Conservation (phyloP, 2,888 invertebrate genomes). For the Acleris laterana region DNA sequence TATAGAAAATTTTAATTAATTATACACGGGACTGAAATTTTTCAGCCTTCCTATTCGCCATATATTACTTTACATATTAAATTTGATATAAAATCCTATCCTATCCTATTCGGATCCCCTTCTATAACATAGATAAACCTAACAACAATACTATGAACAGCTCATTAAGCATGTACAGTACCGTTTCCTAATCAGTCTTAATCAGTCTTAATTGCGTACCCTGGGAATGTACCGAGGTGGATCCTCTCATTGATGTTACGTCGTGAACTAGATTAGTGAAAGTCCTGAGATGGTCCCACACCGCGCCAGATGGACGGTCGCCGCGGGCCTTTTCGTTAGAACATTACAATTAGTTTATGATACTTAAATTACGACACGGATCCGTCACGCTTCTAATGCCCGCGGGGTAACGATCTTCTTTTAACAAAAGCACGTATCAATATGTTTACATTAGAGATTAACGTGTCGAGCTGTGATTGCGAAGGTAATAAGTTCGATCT, state of each 20-base stretch:
- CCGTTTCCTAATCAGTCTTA: slow-evolving; percentile 2
- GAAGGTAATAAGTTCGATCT: too few species aligned
- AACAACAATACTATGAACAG: too few species aligned
- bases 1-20: too few species aligned
- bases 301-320: slow-evolving; percentile 6
- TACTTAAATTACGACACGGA: slow-evolving; percentile 22
- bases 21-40: too few species aligned
- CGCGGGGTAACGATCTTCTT: neutral
- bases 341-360: slow-evolving; percentile 21
- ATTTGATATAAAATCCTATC: too few species aligned
- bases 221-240: slow-evolving; percentile 17
- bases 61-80: too few species aligned
- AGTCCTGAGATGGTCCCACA: slow-evolving; percentile 25
- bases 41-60: too few species aligned
- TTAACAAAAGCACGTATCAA: too few species aligned
- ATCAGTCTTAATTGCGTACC: slow-evolving; percentile 19
- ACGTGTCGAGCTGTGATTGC: too few species aligned
- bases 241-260: slow-evolving; percentile 32
- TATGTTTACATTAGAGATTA: too few species aligned
- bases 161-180: neutral
- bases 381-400: slow-evolving; percentile 8
- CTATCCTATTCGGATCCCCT: too few species aligned
- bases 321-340: slow-evolving; percentile 12
- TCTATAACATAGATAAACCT: too few species aligned
- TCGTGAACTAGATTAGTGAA: slow-evolving; percentile 32